Conservation (phyloP, 1,140 invertebrate genomes). For the Sipha flava region DNA sequence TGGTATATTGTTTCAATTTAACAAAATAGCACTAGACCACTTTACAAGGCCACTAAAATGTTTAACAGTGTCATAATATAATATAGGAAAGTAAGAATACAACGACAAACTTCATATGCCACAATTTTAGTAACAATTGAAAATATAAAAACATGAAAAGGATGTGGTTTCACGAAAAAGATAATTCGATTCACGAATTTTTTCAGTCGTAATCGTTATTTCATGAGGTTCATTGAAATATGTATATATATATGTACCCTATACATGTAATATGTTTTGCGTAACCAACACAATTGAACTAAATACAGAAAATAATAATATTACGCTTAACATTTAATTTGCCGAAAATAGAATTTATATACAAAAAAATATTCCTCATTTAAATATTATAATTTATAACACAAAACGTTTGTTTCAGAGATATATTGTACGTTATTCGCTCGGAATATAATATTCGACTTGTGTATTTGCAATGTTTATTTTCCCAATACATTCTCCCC, state of each 20-base stretch:
- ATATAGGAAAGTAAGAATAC: too few species aligned
- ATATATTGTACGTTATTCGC: too few species aligned
- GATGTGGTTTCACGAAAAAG: neutral
- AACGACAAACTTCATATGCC: too few species aligned
- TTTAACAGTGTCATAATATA: neutral
- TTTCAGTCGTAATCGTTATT: neutral
- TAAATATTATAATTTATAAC: too few species aligned
- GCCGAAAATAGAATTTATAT: too few species aligned
- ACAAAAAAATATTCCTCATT: too few species aligned
- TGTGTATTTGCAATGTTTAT: neutral
- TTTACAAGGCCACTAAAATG: neutral
- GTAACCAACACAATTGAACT: neutral
- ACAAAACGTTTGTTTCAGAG: too few species aligned
- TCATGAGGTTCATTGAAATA: neutral
- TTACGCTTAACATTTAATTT: neutral
- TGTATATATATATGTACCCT: too few species aligned
- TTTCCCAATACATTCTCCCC: neutral
- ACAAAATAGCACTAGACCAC: neutral
- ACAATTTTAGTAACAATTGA: neutral
- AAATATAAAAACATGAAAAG: neutral
- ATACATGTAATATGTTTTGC: neutral
- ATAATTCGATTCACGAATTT: neutral
- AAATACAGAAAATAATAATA: neutral
- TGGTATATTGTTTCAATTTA: neutral
- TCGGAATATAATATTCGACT: slow-evolving; percentile 18